Percentiles rank a stretch among this genome's conserved stretches.
phyloP scores from a whole-genome alignment of 2,888 invertebrate genomes.

The Schizotus pectinicornis region DNA sequence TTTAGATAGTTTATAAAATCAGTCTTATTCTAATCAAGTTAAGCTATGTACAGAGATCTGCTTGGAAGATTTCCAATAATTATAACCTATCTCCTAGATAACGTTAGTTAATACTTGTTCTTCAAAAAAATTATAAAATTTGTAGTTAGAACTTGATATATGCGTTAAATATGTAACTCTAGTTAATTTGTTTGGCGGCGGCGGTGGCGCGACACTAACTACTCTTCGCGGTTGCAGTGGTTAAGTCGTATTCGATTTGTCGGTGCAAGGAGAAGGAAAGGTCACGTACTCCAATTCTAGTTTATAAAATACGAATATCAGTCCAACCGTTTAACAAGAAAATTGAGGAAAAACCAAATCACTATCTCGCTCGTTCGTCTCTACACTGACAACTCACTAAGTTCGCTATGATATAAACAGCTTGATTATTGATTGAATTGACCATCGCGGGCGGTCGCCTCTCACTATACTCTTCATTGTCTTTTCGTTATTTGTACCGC shows the following conservation, averaged over 20 bases:
- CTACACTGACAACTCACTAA: conserved; percentile 30
- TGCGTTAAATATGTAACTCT: conserved; percentile 1
- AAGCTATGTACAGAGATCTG: conserved; percentile 26
- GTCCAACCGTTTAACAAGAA: conserved; percentile 31
- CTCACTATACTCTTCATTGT: not conserved
- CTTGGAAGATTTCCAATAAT: conserved; percentile 24
- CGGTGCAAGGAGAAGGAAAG: conserved; percentile 19
- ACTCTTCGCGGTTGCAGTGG: conserved; percentile 19
- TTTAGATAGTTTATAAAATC: conserved; percentile 25
- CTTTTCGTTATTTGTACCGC: conserved; percentile 7
- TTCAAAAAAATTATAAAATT: conserved; percentile 9
- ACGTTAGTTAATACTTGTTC: conserved; percentile 6
- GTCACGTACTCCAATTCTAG: conserved; percentile 26
- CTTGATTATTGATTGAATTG: conserved; percentile 34
- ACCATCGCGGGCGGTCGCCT: conserved; percentile 4
- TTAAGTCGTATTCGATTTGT: conserved; percentile 4
- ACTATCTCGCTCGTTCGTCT: conserved; percentile 19
- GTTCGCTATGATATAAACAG: conserved; percentile 32
- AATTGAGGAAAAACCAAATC: conserved; percentile 14
- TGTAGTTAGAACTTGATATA: conserved; percentile 6
- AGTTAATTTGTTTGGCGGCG: not conserved
- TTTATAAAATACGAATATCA: conserved; percentile 40
- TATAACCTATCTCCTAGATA: conserved; percentile 1
- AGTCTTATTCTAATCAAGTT: conserved; percentile 32
- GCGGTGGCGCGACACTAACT: conserved; percentile 24